A percentile compares a stretch with the other conserved stretches of the same genome.
phyloP scores from a whole-genome alignment of 2,113 vertebrate species.

The Dicaeum eximium region DNA sequence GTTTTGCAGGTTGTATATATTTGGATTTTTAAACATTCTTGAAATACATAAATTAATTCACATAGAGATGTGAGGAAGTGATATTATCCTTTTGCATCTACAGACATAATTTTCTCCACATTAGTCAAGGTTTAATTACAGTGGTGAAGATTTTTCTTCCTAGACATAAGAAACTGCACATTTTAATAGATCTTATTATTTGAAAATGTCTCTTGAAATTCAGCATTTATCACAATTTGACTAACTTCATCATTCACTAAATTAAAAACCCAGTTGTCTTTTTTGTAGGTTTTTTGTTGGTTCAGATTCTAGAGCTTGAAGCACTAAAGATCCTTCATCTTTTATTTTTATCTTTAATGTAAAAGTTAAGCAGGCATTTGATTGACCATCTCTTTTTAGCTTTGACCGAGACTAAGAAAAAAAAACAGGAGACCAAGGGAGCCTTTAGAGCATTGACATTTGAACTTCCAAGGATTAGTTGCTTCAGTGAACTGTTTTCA shows the following conservation, averaged over 20 bases:
- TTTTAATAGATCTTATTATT: not conserved
- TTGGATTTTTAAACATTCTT: not conserved
- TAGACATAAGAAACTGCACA: not conserved
- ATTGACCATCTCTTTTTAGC: not conserved
- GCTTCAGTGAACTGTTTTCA: conserved; percentile 26
- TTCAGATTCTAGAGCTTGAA: not conserved
- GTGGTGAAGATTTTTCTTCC: not conserved
- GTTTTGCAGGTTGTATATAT: not conserved
- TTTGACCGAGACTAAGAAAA: not conserved
- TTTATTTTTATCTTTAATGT: conserved; percentile 11
- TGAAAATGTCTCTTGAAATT: not conserved
- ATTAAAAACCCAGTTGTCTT: not conserved
- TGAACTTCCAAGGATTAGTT: conserved; percentile 12
- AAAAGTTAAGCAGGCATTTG: conserved; percentile 10
- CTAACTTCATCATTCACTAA: not conserved
- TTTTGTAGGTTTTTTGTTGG: not conserved
- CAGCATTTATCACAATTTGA: not conserved
- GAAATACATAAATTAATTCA: not conserved
- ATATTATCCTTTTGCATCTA: not conserved
- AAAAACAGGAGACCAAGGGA: not conserved
- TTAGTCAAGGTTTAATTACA: conserved; percentile 14
- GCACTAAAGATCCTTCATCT: not conserved
- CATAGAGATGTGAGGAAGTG: not conserved
- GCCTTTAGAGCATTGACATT: not conserved
- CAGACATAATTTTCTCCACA: not conserved